Evolutionary conservation across 2,888 invertebrate genomes (phyloP).

Genomic region (Chalcosyrphus nemorum): DNA sequence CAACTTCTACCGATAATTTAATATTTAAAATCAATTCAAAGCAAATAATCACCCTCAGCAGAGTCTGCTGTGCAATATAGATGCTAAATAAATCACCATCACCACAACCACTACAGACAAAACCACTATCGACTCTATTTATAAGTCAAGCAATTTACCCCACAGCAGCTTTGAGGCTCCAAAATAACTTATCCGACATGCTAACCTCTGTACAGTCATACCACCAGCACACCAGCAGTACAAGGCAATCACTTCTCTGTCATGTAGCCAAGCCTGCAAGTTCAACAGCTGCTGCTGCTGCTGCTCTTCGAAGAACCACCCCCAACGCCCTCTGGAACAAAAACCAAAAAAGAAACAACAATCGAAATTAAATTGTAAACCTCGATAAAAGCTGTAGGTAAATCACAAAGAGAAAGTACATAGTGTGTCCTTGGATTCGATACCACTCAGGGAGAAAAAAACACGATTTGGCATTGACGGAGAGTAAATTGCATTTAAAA

Average conservation of each 20-base stretch:
- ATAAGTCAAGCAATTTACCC: slow-evolving; percentile 6
- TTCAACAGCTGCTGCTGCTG: slow-evolving; percentile 23
- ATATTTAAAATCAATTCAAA: background rate
- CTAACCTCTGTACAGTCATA: slow-evolving; percentile 12
- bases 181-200: slow-evolving; percentile 13
- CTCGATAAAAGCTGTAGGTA: slow-evolving; percentile 32
- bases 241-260: background rate
- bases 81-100: background rate
- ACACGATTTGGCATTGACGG: slow-evolving; percentile 52
- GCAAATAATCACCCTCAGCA: background rate
- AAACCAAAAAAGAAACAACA: slow-evolving; percentile 37
- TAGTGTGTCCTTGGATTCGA: slow-evolving; percentile 50
- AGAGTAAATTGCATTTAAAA: slow-evolving; percentile 49
- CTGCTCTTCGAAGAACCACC: no score
- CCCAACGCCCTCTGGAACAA: background rate
- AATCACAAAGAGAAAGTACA: background rate
- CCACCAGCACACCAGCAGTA: background rate
- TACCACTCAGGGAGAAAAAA: slow-evolving; percentile 25
- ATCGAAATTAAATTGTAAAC: slow-evolving; percentile 54
- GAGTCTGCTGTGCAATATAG: background rate
- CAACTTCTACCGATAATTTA: background rate
- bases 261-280: slow-evolving; percentile 3
- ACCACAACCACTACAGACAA: background rate
- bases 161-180: background rate
- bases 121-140: background rate